Evolutionary conservation across 2,113 vertebrate species (phyloP).

Genomic region (Prionailurus viverrinus): DNA sequence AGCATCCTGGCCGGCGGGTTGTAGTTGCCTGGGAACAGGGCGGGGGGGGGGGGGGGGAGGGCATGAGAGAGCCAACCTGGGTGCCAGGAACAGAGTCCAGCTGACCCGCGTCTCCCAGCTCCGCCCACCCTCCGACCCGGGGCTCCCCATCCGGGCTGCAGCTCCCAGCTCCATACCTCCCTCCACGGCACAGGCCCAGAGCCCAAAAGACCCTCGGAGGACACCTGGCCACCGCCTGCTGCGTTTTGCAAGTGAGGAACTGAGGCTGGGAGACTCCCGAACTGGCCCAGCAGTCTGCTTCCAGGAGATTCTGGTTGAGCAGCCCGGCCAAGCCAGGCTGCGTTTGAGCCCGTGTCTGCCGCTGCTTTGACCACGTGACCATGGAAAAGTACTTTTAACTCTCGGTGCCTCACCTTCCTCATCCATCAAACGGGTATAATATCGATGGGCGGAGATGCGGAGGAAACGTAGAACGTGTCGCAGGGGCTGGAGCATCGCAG

Average conservation of each 20-base stretch:
- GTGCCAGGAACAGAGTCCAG: background rate
- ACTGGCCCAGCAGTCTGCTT: background rate
- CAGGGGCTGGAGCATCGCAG: fast-evolving
- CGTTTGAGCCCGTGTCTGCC: background rate
- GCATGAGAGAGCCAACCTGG: background rate
- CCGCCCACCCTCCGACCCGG: background rate
- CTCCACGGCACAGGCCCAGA: background rate
- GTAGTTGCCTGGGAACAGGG: background rate
- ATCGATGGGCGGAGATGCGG: fast-evolving
- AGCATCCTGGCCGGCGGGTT: background rate
- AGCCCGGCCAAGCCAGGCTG: background rate
- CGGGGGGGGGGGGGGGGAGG: background rate
- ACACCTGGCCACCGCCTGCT: background rate
- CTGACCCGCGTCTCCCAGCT: fast-evolving
- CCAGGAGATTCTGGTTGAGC: background rate
- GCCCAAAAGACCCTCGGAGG: background rate
- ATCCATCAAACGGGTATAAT: background rate
- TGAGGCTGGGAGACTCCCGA: background rate
- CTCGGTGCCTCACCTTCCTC: background rate
- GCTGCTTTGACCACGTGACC: background rate
- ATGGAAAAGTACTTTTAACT: background rate
- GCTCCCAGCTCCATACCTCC: background rate
- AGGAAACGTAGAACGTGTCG: background rate
- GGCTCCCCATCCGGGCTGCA: background rate
- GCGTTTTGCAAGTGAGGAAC: background rate